Evolutionary conservation across 2,797 vertebrate species (phyloP), one percentile per base, ranked within the genome.

Genomic region (Sphaeramia orbicularis): DNA sequence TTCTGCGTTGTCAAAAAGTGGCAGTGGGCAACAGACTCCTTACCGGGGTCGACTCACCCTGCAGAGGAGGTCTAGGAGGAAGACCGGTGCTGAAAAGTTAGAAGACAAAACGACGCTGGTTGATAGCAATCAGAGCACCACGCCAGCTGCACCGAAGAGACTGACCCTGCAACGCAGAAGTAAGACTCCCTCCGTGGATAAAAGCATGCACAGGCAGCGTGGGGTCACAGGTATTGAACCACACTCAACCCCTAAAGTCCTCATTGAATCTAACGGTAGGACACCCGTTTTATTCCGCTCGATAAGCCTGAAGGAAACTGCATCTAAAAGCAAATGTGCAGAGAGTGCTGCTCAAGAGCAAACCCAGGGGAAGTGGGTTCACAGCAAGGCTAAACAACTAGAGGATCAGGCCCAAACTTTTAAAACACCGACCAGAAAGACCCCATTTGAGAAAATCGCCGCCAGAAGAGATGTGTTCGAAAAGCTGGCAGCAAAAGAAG

Each of bases 31-130:
- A 7, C 4, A 36, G 0, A 74, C 91, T 0, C 44, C 88, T 38
- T 62, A 84, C 38, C 80, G 84, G 1, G 65, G 55, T 7, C 92
- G 86, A 15, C 80, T 96, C 59, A 90, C 88, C 0, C 93, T 98
- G 13, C 96, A 96, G 76, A 90, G 89, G 71, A 84, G 91, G 76
- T 90, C 91, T 1, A 95, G 92, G 74, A 94, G 95, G 83, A 93
- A 85, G 48, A 91, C 86, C 54, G 89, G 78, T 2, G 21, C 84
- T 0, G 64, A 64, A 6, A 73, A 65, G 0, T 18, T 58, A 10
- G 88, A 89, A n/a, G 88, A 89, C 14, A 89, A 80, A 7, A 87
- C 83, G 0, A 6, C 41, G n/a, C 43, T 50, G 12, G 76, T 30
- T 12, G 86, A 91, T 8, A 74, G 80, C 10, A 36, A 59, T 1